Evolutionary conservation across 2,113 vertebrate species (phyloP), one percentile per base, ranked within the genome.

Genomic region (Hystrix brachyura): DNA sequence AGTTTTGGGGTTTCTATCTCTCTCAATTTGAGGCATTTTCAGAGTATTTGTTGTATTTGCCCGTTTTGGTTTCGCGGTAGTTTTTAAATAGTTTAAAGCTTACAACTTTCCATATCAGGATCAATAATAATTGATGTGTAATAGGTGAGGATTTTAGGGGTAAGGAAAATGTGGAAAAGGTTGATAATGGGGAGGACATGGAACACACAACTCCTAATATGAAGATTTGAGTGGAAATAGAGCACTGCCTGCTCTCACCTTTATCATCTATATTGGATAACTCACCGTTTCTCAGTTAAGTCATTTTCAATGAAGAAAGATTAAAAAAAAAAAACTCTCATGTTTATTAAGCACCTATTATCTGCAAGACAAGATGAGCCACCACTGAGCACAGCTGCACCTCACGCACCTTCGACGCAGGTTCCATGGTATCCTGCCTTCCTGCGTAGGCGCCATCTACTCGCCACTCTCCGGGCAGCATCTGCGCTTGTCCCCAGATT

Each of bases 381-480:
- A 17, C 57, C 38, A 19, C 27, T 34, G 15, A 65, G 59, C 11
- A 53, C 9, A 23, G 59, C 25, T 23, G 43, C 46, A 64, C 0
- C 27, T 27, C 27, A 1, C 8, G 0, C 34, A 43, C 32, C 43
- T 87, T 59, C 29, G n/a, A 0, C 8, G 0, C 6, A 34, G 8
- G 23, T 5, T 8, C 38, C 13, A 21, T 11, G 2, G 1, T 0
- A 18, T 6, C 74, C 12, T 3, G 1, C 51, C 9, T 72, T 27
- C 34, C 51, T 11, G 3, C 3, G n/a, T 15, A 18, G 59, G 38
- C 14, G 43, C 10, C 25, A 34, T 23, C 32, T 34, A 12, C 23
- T 4, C 29, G 17, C 51, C 3, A 5, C 38, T 57, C 38, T 43
- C 25, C 51, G 46, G 10, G 12, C 53, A n/a, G 60, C 8, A 21